Evolutionary conservation across 2,113 vertebrate genomes (phyloP).

Genomic region (Emydocephalus ijimae): DNA sequence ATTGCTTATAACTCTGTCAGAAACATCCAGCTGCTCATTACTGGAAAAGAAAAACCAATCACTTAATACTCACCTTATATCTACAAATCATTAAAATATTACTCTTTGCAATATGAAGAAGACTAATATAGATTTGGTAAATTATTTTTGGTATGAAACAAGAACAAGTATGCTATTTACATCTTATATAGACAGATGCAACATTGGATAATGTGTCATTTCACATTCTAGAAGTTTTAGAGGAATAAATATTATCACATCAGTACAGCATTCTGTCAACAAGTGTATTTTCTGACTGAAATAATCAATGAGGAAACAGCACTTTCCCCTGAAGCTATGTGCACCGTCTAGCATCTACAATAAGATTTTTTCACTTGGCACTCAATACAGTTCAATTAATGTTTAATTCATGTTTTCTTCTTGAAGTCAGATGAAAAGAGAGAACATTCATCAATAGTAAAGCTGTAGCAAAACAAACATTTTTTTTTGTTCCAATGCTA

Average conservation of each 20-base stretch:
- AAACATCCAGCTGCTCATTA: not conserved
- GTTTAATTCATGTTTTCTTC: slow-evolving; percentile 67
- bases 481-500: slow-evolving; percentile 48
- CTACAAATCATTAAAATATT: not conserved
- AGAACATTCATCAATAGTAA: slow-evolving; percentile 54
- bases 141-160: not conserved
- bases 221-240: slow-evolving; percentile 31
- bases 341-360: slow-evolving; percentile 52
- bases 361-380: slow-evolving; percentile 56
- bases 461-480: slow-evolving; percentile 56
- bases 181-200: not conserved
- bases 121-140: not conserved
- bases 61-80: not conserved
- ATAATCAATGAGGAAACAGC: slow-evolving; percentile 62
- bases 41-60: not conserved
- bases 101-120: not conserved
- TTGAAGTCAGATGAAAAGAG: slow-evolving; percentile 62
- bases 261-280: slow-evolving; percentile 52
- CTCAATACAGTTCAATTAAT: slow-evolving; percentile 66
- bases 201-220: not conserved
- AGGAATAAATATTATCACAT: slow-evolving; percentile 48
- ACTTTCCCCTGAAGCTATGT: slow-evolving; percentile 49
- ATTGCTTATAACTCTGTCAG: not conserved
- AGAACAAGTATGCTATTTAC: slow-evolving; percentile 19
- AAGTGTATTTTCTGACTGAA: slow-evolving; percentile 52